phyloP scores from a whole-genome alignment of 1,140 invertebrate genomes.

The Drosophila baimaii region DNA sequence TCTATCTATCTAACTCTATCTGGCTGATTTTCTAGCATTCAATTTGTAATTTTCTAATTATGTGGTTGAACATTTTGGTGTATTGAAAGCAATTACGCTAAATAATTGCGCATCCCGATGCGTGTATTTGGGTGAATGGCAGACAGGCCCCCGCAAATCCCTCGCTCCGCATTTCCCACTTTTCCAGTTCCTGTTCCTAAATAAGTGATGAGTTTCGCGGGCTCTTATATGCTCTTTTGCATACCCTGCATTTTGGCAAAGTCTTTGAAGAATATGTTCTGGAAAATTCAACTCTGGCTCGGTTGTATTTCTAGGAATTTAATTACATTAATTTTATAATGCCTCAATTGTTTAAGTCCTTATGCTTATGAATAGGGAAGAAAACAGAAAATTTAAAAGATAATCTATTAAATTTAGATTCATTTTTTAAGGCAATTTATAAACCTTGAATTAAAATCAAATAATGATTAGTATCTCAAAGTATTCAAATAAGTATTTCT shows the following conservation, averaged over 20 bases:
- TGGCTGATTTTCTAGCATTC: conserved; percentile 45
- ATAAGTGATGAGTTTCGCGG: conserved; percentile 17
- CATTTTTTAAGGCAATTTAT: not conserved
- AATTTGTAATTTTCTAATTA: conserved; percentile 74
- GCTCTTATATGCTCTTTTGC: not conserved
- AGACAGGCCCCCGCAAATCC: conserved; percentile 14
- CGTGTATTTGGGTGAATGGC: conserved; percentile 37
- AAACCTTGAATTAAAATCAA: too few relatives aligned
- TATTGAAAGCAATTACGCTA: conserved; percentile 73
- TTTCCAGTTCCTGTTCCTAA: conserved; percentile 18
- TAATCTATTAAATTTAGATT: fast-evolving
- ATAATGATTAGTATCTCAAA: too few relatives aligned
- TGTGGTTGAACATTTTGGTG: conserved; percentile 59
- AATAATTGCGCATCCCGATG: conserved; percentile 63
- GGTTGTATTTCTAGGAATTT: not conserved
- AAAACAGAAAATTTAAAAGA: not conserved
- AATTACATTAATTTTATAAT: not conserved
- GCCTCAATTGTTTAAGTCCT: too few relatives aligned
- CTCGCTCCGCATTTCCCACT: not conserved
- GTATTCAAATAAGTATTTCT: too few relatives aligned
- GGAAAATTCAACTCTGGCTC: not conserved
- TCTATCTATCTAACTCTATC: not conserved
- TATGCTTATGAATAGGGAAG: too few relatives aligned
- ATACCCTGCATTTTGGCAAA: conserved; percentile 9
- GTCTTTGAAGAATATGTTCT: not conserved